Conservation (phyloP, 2,797 vertebrate genomes). For the Rallus crepitans region DNA sequence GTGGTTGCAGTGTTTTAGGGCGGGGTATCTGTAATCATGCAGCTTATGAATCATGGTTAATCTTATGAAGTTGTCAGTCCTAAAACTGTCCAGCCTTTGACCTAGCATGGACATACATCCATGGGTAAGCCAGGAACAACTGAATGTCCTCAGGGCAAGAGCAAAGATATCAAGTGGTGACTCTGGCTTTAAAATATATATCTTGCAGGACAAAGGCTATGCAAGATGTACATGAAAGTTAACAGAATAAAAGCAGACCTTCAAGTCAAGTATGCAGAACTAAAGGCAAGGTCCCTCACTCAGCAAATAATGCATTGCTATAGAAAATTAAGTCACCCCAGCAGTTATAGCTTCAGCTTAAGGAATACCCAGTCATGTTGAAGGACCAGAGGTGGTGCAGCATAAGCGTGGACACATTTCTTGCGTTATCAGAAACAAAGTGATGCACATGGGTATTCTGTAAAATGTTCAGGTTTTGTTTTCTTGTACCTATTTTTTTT, state of each 20-base stretch:
- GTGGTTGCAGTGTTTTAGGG: constrained; percentile 37
- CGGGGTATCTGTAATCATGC: constrained; percentile 22
- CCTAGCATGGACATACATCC: neutral
- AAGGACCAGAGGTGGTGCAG: neutral
- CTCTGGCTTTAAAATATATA: neutral
- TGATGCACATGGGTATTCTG: neutral
- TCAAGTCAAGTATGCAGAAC: neutral
- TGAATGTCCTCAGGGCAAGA: neutral
- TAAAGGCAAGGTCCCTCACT: neutral
- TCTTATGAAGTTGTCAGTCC: neutral
- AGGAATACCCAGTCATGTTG: neutral
- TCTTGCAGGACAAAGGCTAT: neutral
- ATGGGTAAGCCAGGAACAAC: neutral
- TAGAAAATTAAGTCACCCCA: neutral
- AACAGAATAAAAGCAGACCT: neutral
- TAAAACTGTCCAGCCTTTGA: neutral
- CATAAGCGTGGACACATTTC: neutral
- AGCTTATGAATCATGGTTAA: constrained; percentile 30
- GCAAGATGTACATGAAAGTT: neutral
- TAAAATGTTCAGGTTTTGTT: neutral
- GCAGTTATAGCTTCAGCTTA: neutral
- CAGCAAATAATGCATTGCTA: neutral
- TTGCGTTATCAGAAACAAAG: neutral
- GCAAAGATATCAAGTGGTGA: neutral
- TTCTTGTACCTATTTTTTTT: neutral